Evolutionary conservation across 1,140 invertebrate genomes (phyloP), one percentile per base, ranked within the genome.

Genomic region (Trichonephila inaurata): DNA sequence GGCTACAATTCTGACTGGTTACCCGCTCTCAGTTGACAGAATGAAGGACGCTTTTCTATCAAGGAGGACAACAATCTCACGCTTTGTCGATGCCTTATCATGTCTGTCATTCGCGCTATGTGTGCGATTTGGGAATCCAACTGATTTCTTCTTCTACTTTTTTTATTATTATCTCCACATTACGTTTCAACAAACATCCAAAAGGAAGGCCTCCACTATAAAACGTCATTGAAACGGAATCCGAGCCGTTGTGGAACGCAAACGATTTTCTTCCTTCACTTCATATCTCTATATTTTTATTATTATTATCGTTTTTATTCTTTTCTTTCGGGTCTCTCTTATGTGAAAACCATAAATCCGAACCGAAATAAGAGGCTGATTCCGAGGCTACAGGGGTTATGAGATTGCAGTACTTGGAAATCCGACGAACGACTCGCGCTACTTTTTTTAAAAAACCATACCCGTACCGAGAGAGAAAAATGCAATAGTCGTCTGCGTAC

Each of bases 291-390:
- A 24, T 28, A 18, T 28, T 51, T 72, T 40, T 89, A 72, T 89
- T 89, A 51, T 69, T 89, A 28, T 58, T 33, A 72, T 58, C 40
- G 40, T 88, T 64, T 66, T 87, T 64, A 28, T 89, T 40, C 33
- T 89, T 77, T 77, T 72, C 28, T 69, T 69, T n/a, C n/a, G 3
- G 66, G n/a, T 1, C 86, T 62, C 86, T 62, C 86, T 60, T 24
- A 58, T 51, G 64, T 40, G 81, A 51, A 92, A 44, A 58, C 62
- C 90, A 92, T 92, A 92, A 92, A 92, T 92, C 90, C 82, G 90
- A 85, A 33, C 18, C 21, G 21, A 69, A 69, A 60, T 64, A 60
- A 85, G 44, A 85, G 66, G 60, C 89, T 60, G 89, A 91, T 92
- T 24, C 62, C 60, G 86, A 88, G 44, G 83, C 83, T 51, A 58